These are phyloP conservation scores for Coenonympha arcania DNA, from an alignment of 2,888 invertebrate species.

Conservation along the genomic window DNA sequence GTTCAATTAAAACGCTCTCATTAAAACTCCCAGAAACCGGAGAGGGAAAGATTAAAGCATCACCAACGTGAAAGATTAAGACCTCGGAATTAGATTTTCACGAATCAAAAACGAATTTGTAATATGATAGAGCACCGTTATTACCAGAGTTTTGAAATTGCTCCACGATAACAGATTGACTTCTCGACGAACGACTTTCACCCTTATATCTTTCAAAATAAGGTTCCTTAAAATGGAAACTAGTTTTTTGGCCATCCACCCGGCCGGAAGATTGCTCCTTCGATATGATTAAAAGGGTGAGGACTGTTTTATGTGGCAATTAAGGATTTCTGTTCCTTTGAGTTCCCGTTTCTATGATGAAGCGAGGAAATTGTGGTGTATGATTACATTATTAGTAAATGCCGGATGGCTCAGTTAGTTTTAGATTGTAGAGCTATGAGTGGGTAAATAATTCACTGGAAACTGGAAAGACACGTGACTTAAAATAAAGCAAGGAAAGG, in stretches of 20 bases:
- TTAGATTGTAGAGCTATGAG: not conserved
- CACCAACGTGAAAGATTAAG: conserved; percentile 45
- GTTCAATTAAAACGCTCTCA: conserved; percentile 19
- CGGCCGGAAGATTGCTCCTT: conserved; percentile 71
- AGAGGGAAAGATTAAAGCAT: conserved; percentile 46
- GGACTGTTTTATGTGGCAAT: conserved; percentile 70
- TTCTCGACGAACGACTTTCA: conserved; percentile 33
- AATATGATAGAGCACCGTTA: conserved; percentile 63
- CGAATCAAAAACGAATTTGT: conserved; percentile 68
- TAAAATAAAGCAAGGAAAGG: no score
- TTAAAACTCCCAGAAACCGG: conserved; percentile 21
- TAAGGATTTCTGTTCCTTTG: conserved; percentile 58
- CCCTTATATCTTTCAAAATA: conserved; percentile 33
- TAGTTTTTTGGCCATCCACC: conserved; percentile 46
- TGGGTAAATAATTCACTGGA: not conserved
- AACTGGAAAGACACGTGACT: no score
- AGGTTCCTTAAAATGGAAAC: conserved; percentile 31
- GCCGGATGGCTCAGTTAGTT: conserved; percentile 10
- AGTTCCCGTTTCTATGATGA: conserved; percentile 46
- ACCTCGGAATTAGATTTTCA: conserved; percentile 62
- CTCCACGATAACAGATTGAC: conserved; percentile 39
- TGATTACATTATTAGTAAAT: conserved; percentile 24
- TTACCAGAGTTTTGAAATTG: conserved; percentile 61
- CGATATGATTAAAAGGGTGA: conserved; percentile 73
- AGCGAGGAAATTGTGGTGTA: conserved; percentile 26